phyloP scores from a whole-genome alignment of 2,888 invertebrate genomes.

The Choristoneura rosaceana region DNA sequence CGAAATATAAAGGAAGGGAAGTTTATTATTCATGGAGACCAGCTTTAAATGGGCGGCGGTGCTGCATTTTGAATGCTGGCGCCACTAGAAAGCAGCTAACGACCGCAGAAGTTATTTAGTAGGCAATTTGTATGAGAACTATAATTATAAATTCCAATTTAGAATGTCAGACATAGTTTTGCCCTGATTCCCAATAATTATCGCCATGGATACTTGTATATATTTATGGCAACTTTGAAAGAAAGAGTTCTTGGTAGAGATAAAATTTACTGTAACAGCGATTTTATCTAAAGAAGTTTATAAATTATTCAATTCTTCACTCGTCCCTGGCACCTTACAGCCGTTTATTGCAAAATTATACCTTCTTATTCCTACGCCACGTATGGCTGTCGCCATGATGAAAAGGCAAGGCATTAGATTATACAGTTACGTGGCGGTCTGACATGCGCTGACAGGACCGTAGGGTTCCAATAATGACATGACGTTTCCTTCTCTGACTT shows the following conservation, averaged over 20 bases:
- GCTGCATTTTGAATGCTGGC: constrained; percentile 40
- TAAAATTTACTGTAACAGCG: constrained; percentile 39
- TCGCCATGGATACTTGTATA: neutral
- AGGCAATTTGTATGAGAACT: constrained; percentile 27
- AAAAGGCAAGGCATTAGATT: constrained; percentile 48
- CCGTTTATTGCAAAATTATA: constrained; percentile 57
- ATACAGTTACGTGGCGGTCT: constrained; percentile 56
- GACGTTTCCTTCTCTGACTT: constrained; percentile 34
- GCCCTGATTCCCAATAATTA: constrained; percentile 20
- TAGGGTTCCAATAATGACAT: constrained; percentile 47
- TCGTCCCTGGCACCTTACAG: constrained; percentile 46
- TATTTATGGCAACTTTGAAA: constrained; percentile 13
- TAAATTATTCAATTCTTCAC: constrained; percentile 62
- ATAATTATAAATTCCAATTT: constrained; percentile 36
- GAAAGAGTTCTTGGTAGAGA: constrained; percentile 3
- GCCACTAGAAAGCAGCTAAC: constrained; percentile 48
- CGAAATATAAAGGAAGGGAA: constrained; percentile 38
- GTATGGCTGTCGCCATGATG: constrained; percentile 41
- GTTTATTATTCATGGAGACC: constrained; percentile 39
- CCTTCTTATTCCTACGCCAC: constrained; percentile 47
- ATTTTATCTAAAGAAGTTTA: constrained; percentile 55
- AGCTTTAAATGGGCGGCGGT: constrained; percentile 30
- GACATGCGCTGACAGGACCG: constrained; percentile 55
- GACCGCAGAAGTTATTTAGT: constrained; percentile 40
- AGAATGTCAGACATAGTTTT: constrained; percentile 8